Conservation (phyloP, 2,113 vertebrate species). For the Pteronura brasiliensis region DNA sequence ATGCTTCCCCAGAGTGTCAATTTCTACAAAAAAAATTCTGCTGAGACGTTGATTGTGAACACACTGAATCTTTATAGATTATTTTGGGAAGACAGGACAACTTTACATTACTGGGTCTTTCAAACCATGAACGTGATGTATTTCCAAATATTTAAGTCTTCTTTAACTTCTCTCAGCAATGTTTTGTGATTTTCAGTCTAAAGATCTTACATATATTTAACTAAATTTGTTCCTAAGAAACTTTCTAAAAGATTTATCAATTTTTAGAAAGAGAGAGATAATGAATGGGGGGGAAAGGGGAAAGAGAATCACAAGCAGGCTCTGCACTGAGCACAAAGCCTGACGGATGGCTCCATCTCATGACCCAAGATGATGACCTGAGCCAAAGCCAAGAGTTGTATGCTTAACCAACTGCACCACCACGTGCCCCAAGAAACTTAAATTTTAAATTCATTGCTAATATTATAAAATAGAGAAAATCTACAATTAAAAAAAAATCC, state of each 20-base stretch:
- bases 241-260: neutral
- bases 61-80: neutral
- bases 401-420: neutral
- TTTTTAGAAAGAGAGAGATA: neutral
- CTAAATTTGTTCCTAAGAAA: neutral
- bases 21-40: neutral
- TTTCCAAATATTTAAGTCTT: neutral
- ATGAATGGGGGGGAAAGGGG: neutral
- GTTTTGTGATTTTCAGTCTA: neutral
- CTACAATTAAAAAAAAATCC: neutral
- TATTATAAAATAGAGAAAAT: neutral
- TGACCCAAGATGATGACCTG: too few relatives aligned
- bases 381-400: neutral
- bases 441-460: neutral
- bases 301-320: neutral
- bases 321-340: neutral
- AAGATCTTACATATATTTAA: neutral
- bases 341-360: too few relatives aligned
- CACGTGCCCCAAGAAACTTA: neutral
- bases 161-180: neutral
- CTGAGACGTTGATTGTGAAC: neutral
- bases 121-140: neutral
- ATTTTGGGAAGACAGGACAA: neutral
- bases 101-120: constrained; percentile 10
- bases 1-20: neutral